Percentiles rank a stretch among this genome's conserved stretches.
Evolutionary conservation across 2,888 invertebrate species (phyloP).

Genomic region (Nesidiocoris tenuis): DNA sequence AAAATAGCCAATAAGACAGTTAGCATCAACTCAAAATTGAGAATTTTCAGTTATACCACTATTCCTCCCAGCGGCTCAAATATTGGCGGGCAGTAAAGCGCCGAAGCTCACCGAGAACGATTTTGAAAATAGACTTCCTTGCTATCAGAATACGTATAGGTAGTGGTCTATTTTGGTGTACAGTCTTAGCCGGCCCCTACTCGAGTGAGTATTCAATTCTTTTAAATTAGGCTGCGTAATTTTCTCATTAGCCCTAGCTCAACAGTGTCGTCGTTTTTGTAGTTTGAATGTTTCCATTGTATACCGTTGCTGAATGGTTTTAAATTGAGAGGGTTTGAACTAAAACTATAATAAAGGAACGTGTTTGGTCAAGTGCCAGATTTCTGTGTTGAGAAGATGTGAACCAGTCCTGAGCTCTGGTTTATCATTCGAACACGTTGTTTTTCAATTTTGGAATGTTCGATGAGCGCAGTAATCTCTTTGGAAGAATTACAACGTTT

Average conservation of each 20-base stretch:
- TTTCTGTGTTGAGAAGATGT: no score
- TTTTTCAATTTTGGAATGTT: no score
- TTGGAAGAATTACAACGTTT: no score
- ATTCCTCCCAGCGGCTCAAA: no score
- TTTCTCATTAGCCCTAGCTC: not conserved
- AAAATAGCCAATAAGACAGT: no score
- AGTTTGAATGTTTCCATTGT: not conserved
- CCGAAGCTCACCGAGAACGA: not conserved
- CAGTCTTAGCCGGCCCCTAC: constrained; percentile 14
- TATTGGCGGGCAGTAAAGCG: constrained; percentile 10
- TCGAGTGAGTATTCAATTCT: constrained; percentile 15
- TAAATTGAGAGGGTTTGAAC: not conserved
- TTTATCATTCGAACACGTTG: no score
- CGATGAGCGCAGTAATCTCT: no score
- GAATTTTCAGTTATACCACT: no score
- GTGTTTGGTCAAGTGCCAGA: not conserved
- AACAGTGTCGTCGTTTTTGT: not conserved
- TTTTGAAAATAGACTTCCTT: constrained; percentile 13
- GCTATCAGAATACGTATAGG: constrained; percentile 18
- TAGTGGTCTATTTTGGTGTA: constrained; percentile 8
- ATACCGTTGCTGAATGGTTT: not conserved
- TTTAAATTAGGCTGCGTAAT: not conserved
- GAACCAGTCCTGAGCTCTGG: no score
- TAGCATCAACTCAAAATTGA: no score
- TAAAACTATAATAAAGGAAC: not conserved